Base-by-base conservation (phyloP, 2,888 invertebrate species). In the Argyresthia goedartella region DNA sequence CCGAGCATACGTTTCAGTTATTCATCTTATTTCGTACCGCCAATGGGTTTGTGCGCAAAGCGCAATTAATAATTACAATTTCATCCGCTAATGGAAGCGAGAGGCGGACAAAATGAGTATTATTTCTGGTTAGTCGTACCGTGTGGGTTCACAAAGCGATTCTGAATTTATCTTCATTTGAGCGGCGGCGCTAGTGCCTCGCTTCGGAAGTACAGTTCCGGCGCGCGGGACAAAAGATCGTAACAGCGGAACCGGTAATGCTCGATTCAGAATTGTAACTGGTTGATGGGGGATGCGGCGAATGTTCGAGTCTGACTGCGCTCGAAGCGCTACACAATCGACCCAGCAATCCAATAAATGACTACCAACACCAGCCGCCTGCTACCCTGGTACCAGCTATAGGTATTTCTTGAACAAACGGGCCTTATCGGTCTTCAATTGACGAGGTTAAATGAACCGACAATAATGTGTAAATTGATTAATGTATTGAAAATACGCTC, bases 141-240 rank as follows among this genome's bases (percentile, higher is more conserved):
- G 58, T 57, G 60, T 57, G 62, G 60, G 61, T 58, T 53, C 52
- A 54, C 50, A 60, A 59, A 64, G 62, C 56, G 59, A 60, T 69
- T 63, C 64, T 60, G 64, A 69, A 74, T 78, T 71, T 73, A 78
- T 76, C 69, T 67, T 67, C 71, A 73, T 76, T 80, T 69, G 69
- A 69, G 66, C 72, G 59, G 33, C 8, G 59, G 15, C 6, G 49
- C 50, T 46, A 49, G 41, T 47, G 52, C 47, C n/a, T 46, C 52
- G 66, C 16, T 71, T 72, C 70, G 66, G 66, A 70, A 73, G 67
- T 68, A 67, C 68, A 63, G 65, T 71, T 73, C 71, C 72, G 71
- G 63, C 55, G 62, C 61, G 61, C 60, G 65, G 62, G 58, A 78
- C 76, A 78, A 79, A 78, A 76, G 76, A 70, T 74, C 70, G 67